Evolutionary conservation across 2,797 vertebrate species (phyloP).

Genomic region (Lacerta bilineata): DNA sequence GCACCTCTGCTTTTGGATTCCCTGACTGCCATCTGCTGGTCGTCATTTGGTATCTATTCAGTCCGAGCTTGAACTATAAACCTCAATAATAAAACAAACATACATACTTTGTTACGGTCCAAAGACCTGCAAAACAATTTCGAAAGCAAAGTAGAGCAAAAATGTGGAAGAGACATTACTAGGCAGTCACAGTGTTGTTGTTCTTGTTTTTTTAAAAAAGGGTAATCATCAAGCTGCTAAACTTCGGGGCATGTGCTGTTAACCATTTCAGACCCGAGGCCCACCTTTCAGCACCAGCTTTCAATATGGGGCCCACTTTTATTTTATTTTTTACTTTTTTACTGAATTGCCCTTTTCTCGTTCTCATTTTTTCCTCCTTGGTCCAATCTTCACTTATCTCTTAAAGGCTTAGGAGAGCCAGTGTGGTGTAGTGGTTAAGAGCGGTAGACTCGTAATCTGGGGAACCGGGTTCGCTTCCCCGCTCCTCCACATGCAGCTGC

Average conservation of each 20-base stretch:
- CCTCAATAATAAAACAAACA: too few relatives aligned
- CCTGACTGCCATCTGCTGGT: constrained; percentile 70
- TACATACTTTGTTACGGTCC: too few relatives aligned
- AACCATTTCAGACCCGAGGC: background rate
- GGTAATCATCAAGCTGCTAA: accelerated
- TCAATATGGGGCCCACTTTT: background rate
- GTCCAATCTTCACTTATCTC: background rate
- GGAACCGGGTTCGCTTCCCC: too few relatives aligned
- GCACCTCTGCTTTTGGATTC: background rate
- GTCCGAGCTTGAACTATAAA: too few relatives aligned
- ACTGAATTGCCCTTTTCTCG: too few relatives aligned
- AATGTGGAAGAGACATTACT: too few relatives aligned
- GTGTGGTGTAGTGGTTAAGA: too few relatives aligned
- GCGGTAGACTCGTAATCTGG: too few relatives aligned
- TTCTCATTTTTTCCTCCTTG: background rate
- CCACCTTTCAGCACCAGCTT: background rate
- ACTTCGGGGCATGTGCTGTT: background rate
- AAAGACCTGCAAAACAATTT: too few relatives aligned
- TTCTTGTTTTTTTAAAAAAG: background rate
- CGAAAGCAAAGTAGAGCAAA: too few relatives aligned
- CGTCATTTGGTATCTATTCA: background rate
- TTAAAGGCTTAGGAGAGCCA: too few relatives aligned
- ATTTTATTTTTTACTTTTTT: background rate
- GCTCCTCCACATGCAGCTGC: too few relatives aligned
- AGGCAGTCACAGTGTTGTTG: background rate